Percentiles rank a stretch among this genome's conserved stretches.
These are phyloP conservation scores for Drosophila rubida DNA, from an alignment of 2,888 invertebrate genomes.

Conservation along the genomic window DNA sequence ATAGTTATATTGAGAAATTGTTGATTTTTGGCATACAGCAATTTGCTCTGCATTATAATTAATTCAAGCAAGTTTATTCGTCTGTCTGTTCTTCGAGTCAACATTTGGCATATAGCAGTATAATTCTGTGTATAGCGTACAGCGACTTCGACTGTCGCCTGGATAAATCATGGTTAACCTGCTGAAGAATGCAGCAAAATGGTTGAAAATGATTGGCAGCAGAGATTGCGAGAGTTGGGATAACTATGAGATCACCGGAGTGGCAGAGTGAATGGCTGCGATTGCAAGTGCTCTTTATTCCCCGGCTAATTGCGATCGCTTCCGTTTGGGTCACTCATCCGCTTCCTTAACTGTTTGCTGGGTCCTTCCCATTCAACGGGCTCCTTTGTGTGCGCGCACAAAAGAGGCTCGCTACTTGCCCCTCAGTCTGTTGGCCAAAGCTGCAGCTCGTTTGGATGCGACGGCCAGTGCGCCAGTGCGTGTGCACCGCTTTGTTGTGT, in stretches of 20 bases:
- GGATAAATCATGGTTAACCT: too few species aligned
- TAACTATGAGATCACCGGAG: background rate
- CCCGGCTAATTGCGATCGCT: constrained; percentile 32
- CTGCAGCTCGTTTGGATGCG: constrained; percentile 7
- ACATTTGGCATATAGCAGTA: too few species aligned
- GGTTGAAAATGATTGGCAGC: background rate
- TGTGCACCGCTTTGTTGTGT: constrained; percentile 29
- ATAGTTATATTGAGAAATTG: too few species aligned
- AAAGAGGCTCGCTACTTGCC: constrained; percentile 8
- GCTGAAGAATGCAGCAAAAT: too few species aligned
- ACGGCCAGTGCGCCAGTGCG: constrained; percentile 29
- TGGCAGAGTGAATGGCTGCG: constrained; percentile 9
- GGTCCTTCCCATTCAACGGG: constrained; percentile 24
- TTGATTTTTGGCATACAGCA: too few species aligned
- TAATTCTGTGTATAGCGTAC: too few species aligned
- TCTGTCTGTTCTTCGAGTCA: too few species aligned
- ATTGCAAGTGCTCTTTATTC: constrained; percentile 36
- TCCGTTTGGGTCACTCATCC: constrained; percentile 58
- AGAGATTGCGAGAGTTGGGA: background rate
- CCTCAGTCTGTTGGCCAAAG: background rate
- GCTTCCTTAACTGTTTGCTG: constrained; percentile 60
- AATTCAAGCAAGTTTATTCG: too few species aligned
- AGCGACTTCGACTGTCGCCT: too few species aligned
- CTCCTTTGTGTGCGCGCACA: constrained; percentile 35
- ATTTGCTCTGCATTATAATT: too few species aligned